These are phyloP conservation scores for Labroides dimidiatus DNA, from an alignment of 2,797 vertebrate genomes.

Conservation along the genomic window DNA sequence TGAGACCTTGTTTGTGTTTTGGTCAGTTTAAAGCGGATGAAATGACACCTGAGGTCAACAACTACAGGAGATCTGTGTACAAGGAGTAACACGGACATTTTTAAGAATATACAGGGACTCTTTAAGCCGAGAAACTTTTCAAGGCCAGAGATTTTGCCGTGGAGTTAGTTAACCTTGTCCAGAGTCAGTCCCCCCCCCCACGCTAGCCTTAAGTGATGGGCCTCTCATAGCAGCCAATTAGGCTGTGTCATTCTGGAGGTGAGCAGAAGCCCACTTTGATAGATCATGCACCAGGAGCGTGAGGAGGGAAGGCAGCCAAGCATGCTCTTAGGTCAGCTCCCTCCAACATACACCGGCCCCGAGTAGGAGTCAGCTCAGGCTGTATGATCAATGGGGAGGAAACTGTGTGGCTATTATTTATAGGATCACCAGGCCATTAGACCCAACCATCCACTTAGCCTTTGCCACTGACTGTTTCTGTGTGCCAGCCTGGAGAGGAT, in stretches of 20 bases:
- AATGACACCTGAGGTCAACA: no score
- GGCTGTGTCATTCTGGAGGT: conserved; percentile 74
- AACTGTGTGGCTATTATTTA: conserved; percentile 81
- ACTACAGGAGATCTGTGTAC: no score
- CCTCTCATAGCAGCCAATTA: conserved; percentile 83
- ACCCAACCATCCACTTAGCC: conserved; percentile 81
- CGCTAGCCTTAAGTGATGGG: conserved; percentile 70
- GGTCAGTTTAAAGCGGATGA: no score
- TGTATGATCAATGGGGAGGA: conserved; percentile 82
- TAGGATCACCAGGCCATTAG: conserved; percentile 80
- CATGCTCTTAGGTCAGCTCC: conserved; percentile 73
- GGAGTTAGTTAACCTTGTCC: conserved; percentile 81
- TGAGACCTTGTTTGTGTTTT: no score
- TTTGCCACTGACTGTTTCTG: conserved; percentile 77
- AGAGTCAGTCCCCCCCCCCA: conserved; percentile 50
- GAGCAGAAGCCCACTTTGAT: conserved; percentile 68
- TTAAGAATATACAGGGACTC: not conserved
- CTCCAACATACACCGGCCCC: conserved; percentile 55
- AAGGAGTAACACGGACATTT: not conserved
- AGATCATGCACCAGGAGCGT: conserved; percentile 71
- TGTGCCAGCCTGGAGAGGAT: conserved; percentile 69
- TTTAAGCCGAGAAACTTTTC: conserved; percentile 45
- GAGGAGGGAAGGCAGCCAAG: conserved; percentile 69
- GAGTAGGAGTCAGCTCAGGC: conserved; percentile 61
- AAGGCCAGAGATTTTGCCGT: conserved; percentile 51